phyloP scores from a whole-genome alignment of 1,140 invertebrate genomes.

The Myzus persicae region DNA sequence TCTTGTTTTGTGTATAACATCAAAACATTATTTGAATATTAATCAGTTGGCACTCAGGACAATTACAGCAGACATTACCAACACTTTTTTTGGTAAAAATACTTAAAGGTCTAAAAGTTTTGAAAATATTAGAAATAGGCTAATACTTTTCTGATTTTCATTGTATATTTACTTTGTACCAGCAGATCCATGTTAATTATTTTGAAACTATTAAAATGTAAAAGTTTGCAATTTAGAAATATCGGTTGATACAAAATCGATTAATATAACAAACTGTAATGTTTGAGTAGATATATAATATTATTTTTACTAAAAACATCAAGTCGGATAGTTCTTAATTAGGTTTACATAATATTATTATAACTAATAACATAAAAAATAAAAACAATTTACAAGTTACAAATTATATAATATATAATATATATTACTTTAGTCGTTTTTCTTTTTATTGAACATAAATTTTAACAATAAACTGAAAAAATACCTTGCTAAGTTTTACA shows the following conservation, averaged over 20 bases:
- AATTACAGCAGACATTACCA: not conserved
- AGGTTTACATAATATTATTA: slow-evolving; percentile 22
- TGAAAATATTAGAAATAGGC: not conserved
- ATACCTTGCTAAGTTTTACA: slow-evolving; percentile 23
- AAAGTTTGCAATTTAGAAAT: not conserved
- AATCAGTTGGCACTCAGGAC: not conserved
- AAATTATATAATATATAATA: slow-evolving; percentile 52
- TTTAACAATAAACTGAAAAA: slow-evolving; percentile 46
- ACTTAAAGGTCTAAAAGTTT: not conserved
- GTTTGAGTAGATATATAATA: slow-evolving; percentile 31
- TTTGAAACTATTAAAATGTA: not conserved
- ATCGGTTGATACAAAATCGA: not conserved
- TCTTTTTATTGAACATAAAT: slow-evolving; percentile 32
- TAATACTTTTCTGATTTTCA: too few relatives aligned
- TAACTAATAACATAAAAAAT: slow-evolving; percentile 41
- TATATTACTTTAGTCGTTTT: slow-evolving; percentile 49
- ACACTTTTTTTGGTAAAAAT: not conserved
- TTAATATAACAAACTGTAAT: not conserved
- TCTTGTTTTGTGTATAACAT: not conserved
- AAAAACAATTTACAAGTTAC: slow-evolving; percentile 47
- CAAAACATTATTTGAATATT: not conserved
- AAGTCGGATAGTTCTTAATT: not conserved
- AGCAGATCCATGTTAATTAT: too few relatives aligned
- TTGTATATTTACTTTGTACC: too few relatives aligned
- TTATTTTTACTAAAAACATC: slow-evolving; percentile 21